phyloP scores from a whole-genome alignment of 2,888 invertebrate species.

The Athalia rosae region DNA sequence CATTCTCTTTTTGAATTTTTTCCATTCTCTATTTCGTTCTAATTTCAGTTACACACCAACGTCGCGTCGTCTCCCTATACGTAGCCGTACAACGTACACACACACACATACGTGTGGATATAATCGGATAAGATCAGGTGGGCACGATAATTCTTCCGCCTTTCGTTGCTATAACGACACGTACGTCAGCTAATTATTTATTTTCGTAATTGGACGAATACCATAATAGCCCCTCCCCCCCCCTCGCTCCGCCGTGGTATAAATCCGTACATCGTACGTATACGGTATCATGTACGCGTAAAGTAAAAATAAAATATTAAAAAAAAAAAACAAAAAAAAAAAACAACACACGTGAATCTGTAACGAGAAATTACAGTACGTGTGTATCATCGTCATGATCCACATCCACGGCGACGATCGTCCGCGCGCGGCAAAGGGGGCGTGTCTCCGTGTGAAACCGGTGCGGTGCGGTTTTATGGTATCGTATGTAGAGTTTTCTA shows the following conservation, averaged over 20 bases:
- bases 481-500: no score
- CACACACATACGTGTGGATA: not conserved
- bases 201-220: conserved; percentile 30
- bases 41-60: not conserved
- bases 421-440: no score
- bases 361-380: no score
- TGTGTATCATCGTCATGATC: no score
- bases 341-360: no score
- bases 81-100: no score
- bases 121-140: conserved; percentile 6
- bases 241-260: not conserved
- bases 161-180: conserved; percentile 15
- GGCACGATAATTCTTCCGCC: conserved; percentile 32
- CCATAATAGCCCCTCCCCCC: not conserved
- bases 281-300: not conserved
- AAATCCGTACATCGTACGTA: not conserved
- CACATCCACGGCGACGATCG: no score
- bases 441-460: no score
- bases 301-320: no score
- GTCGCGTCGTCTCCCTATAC: no score
- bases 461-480: no score
- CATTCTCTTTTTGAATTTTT: not conserved
- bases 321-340: not conserved
- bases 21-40: conserved; percentile 4
- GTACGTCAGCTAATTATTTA: conserved; percentile 23